phyloP scores from a whole-genome alignment of 92 coral and sea anemone species.

The Porites rus region DNA sequence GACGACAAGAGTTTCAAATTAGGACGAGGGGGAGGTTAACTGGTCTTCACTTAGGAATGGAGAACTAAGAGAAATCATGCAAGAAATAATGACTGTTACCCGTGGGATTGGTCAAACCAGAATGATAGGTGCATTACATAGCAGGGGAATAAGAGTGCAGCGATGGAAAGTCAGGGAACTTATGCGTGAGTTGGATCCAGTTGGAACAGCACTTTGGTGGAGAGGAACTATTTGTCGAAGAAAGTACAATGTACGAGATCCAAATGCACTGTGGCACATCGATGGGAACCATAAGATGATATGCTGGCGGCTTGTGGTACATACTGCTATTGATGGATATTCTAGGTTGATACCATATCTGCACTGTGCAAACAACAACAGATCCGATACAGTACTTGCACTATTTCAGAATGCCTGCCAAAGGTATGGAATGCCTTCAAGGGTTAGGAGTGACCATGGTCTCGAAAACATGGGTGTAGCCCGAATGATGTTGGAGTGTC shows the following conservation, averaged over 20 bases:
- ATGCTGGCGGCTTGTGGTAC: constrained; percentile 62
- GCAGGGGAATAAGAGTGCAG: constrained; percentile 50
- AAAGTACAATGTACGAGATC: constrained; percentile 53
- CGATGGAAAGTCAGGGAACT: constrained; percentile 43
- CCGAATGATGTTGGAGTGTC: constrained; percentile 54
- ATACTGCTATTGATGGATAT: constrained; percentile 65
- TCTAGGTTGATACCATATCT: constrained; percentile 63
- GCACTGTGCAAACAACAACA: constrained; percentile 69
- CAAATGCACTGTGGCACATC: constrained; percentile 65
- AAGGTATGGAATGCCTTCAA: constrained; percentile 70
- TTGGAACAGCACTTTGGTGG: constrained; percentile 73
- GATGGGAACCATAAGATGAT: constrained; percentile 70
- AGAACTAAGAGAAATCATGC: constrained; percentile 47
- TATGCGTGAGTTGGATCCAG: constrained; percentile 46
- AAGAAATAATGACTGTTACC: constrained; percentile 49
- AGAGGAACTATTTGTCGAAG: constrained; percentile 63
- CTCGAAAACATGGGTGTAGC: constrained; percentile 65
- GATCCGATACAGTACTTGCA: constrained; percentile 58
- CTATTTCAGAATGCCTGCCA: constrained; percentile 56
- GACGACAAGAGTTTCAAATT: constrained; percentile 40
- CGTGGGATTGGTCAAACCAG: constrained; percentile 48
- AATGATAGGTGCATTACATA: constrained; percentile 43
- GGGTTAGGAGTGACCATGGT: constrained; percentile 68
- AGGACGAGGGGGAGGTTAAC: constrained; percentile 44
- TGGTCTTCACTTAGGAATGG: constrained; percentile 51